Percentiles rank a stretch among this genome's conserved stretches.
phyloP scores from a whole-genome alignment of 2,113 vertebrate genomes.

The Hydropotes inermis region DNA sequence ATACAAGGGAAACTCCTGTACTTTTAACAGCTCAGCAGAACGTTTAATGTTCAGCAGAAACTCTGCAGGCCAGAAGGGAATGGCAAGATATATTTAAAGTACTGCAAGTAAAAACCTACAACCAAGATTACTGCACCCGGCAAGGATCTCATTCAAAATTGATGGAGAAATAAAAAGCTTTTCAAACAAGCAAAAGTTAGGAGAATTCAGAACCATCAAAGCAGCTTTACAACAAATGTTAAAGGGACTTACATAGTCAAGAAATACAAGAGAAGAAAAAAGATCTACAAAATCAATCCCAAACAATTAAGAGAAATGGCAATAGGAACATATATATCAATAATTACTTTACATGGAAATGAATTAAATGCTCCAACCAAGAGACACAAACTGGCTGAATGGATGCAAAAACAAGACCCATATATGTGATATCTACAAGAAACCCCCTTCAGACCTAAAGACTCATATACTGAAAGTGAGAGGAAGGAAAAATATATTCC shows the following conservation, averaged over 20 bases:
- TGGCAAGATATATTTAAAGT: neutral
- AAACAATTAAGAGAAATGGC: neutral
- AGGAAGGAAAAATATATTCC: neutral
- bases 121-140: neutral
- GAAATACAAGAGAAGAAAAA: neutral
- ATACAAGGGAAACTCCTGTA: neutral
- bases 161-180: neutral
- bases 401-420: neutral
- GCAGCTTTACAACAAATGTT: neutral
- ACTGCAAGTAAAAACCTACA: neutral
- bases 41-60: neutral
- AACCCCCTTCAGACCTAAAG: neutral
- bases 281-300: neutral
- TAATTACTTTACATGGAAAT: neutral
- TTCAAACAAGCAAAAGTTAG: neutral
- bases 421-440: neutral
- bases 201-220: neutral
- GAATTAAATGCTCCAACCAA: neutral
- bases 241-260: neutral
- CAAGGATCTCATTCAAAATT: neutral
- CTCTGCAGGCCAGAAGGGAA: neutral
- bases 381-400: neutral
- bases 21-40: neutral
- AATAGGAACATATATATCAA: neutral
- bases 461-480: neutral